A percentile compares a stretch with the other conserved stretches of the same genome.
phyloP scores from a whole-genome alignment of 2,113 vertebrate genomes.

The Lycocorax pyrrhopterus region DNA sequence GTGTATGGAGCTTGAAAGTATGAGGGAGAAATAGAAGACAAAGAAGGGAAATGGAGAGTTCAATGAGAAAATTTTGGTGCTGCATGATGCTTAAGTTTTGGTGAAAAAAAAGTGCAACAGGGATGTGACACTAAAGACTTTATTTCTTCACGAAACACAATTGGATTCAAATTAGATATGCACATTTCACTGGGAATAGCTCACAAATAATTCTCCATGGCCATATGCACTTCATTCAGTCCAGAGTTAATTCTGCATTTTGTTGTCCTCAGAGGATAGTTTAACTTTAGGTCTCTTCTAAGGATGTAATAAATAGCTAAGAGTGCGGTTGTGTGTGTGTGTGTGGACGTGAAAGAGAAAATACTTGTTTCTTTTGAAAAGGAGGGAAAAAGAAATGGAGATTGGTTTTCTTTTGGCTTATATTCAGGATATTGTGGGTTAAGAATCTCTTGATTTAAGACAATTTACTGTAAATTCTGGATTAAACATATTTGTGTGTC shows the following conservation, averaged over 20 bases:
- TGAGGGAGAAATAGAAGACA: neutral
- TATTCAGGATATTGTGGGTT: neutral
- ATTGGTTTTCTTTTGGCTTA: neutral
- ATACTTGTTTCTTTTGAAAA: neutral
- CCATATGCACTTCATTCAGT: constrained; percentile 45
- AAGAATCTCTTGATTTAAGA: neutral
- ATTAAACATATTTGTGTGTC: neutral
- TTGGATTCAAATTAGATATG: neutral
- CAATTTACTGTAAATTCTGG: neutral
- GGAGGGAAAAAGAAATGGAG: neutral
- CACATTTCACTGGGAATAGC: constrained; percentile 25
- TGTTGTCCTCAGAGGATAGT: constrained; percentile 52
- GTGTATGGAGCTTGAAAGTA: neutral
- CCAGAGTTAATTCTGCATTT: constrained; percentile 55
- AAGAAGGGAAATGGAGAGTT: neutral
- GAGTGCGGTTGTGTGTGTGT: neutral
- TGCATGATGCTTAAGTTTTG: neutral
- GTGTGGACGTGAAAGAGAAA: neutral
- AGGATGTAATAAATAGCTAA: neutral
- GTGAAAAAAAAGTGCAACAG: neutral
- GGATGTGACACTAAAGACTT: neutral
- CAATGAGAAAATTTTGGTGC: neutral
- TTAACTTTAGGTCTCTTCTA: constrained; percentile 42
- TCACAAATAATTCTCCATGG: constrained; percentile 50
- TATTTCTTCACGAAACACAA: neutral